Evolutionary conservation across 2,113 vertebrate species (phyloP), one percentile per base, ranked within the genome.

Genomic region (Mustela lutreola): DNA sequence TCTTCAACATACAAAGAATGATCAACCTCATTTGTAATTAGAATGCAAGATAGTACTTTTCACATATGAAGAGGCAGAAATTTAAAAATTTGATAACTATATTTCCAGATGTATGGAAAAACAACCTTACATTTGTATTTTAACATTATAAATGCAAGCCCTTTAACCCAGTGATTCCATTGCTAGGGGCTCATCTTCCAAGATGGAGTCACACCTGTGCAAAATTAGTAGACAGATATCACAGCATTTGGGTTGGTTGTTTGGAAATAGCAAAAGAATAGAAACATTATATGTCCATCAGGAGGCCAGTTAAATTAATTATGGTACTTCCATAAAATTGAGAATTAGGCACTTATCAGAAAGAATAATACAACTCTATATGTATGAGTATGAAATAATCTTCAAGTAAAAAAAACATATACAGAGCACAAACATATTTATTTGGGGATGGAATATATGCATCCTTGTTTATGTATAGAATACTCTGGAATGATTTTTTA

Each of bases 1-100:
- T 95, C 78, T 90, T 96, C 76, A 62, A 45, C 24, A 56, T 94
- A 56, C 5, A 31, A 91, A 83, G 70, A 87, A 82, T 36, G 36
- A 16, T 79, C 50, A 73, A 4, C 75, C 12, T 96, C 60, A 58
- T 95, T 90, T 53, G 82, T 87, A 78, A 83, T 78, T 79, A 70
- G 89, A 90, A 31, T 92, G n/a, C 48, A 62, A 26, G 36, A 18
- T 67, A 84, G 71, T 53, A 8, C 50, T 94, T 94, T 92, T 73
- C 26, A 92, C 21, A n/a, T 63, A 7, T 36, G 45, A 21, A 67
- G 53, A 14, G 65, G 31, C n/a, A 89, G 28, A 85, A 90, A 78
- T 85, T 85, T 1, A 73, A 75, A 65, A 84, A 86, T 39, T 65
- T 73, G 53, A 42, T 73, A 79, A 31, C 11, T 87, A 7, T 45